These are phyloP conservation scores for Alloplasta piceator DNA, from an alignment of 2,888 invertebrate genomes.

Conservation along the genomic window DNA sequence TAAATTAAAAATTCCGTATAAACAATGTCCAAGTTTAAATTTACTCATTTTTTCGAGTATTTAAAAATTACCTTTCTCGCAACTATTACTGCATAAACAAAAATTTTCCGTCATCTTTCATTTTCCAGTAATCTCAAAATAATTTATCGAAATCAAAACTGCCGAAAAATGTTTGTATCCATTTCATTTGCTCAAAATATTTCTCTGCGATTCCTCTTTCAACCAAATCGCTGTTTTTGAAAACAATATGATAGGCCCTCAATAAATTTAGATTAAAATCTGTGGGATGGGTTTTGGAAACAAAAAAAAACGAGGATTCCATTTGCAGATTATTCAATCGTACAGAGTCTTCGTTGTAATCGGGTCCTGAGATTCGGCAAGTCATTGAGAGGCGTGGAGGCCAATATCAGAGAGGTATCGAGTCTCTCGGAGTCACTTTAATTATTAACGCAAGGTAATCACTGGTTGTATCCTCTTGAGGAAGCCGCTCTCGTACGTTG, in stretches of 20 bases:
- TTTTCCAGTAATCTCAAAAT: too few relatives aligned
- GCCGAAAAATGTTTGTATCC: too few relatives aligned
- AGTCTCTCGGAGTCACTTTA: slow-evolving; percentile 46
- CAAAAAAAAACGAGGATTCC: neutral
- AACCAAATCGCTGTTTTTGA: neutral
- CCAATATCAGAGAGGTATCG: slow-evolving; percentile 8
- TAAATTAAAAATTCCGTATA: too few relatives aligned
- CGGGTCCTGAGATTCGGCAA: slow-evolving; percentile 2
- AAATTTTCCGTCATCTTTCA: too few relatives aligned
- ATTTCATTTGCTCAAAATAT: too few relatives aligned
- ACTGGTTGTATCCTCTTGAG: slow-evolving; percentile 56
- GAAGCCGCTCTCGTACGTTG: slow-evolving; percentile 42
- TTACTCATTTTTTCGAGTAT: too few relatives aligned
- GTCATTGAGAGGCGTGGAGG: slow-evolving; percentile 31
- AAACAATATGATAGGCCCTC: neutral
- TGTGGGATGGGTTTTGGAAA: neutral
- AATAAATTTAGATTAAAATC: neutral
- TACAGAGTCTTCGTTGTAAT: neutral
- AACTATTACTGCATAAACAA: too few relatives aligned
- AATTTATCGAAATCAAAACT: too few relatives aligned
- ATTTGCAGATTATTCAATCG: neutral
- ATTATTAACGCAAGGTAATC: slow-evolving; percentile 64
- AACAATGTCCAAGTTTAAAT: too few relatives aligned
- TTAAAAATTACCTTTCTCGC: too few relatives aligned
- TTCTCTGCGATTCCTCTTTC: too few relatives aligned